Percentiles rank a stretch among this genome's conserved stretches.
phyloP scores from a whole-genome alignment of 2,888 invertebrate genomes.

The Netelia melanura region DNA sequence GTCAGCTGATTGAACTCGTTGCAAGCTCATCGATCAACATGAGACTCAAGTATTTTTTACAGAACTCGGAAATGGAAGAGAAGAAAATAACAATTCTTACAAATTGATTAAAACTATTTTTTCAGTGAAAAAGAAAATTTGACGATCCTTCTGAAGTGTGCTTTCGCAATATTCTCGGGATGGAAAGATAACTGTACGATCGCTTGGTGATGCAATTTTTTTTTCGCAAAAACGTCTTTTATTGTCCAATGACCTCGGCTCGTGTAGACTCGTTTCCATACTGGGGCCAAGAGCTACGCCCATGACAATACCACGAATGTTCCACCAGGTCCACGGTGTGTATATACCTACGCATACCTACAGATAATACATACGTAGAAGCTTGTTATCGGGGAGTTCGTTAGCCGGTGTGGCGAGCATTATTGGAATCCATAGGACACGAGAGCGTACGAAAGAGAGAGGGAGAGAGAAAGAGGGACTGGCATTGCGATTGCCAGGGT shows the following conservation, averaged over 20 bases:
- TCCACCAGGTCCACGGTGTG: constrained; percentile 8
- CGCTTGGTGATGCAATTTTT: background rate
- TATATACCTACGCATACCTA: constrained; percentile 16
- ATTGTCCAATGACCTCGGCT: constrained; percentile 3
- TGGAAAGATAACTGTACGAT: too few relatives aligned
- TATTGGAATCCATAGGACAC: constrained; percentile 68
- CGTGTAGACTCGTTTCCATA: background rate
- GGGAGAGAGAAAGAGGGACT: constrained; percentile 22
- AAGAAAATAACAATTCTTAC: too few relatives aligned
- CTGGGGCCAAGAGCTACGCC: constrained; percentile 6
- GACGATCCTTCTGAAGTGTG: too few relatives aligned
- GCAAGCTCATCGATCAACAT: too few relatives aligned
- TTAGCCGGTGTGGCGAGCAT: constrained; percentile 68
- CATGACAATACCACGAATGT: constrained; percentile 30
- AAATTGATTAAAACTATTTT: too few relatives aligned
- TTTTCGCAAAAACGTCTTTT: background rate
- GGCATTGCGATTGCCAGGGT: constrained; percentile 66
- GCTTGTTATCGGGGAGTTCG: constrained; percentile 68
- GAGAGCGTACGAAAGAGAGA: background rate
- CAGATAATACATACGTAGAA: constrained; percentile 20
- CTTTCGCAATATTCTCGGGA: too few relatives aligned
- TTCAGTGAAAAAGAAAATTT: too few relatives aligned
- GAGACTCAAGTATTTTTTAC: too few relatives aligned
- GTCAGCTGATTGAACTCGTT: constrained; percentile 20
- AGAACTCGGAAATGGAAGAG: too few relatives aligned